Evolutionary conservation across 2,797 vertebrate species (phyloP), one percentile per base, ranked within the genome.

Genomic region (Chloroceryle inda): DNA sequence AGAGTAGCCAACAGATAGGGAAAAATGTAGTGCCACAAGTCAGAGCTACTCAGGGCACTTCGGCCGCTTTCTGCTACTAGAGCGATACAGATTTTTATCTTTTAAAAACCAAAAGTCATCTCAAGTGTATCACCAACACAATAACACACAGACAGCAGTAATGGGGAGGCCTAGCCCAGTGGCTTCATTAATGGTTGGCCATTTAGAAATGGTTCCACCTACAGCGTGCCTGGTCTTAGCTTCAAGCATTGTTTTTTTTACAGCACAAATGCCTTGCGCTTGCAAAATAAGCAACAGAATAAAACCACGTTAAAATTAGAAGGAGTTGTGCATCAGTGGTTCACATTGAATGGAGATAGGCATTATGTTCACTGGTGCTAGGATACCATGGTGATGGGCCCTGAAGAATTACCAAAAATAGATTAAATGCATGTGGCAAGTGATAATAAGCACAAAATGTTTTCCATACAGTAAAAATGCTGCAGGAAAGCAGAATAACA

Each of bases 361-460:
- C 84, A 53, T 91, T 93, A 94, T 96, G 86, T 62, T 94, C 89
- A 23, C 75, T 88, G 84, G 78, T 93, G 94, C 94, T 96, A 95
- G 92, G 94, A 95, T 96, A 97, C 96, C 96, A 96, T 96, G 96
- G 96, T 95, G 96, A 97, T 97, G 92, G 94, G 94, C 92, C 84
- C 91, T 89, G 91, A 97, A 96, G 91, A 95, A 95, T 92, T 93
- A 96, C 96, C 91, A 87, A 96, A 97, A 96, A 97, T 97, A 97
- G 96, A 96, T 96, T 93, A 96, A 96, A 95, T 95, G 92, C 94
- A 97, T 96, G 94, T 95, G 94, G 87, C 88, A 97, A 96, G 96
- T 95, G 95, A 96, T 96, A 97, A 97, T 96, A 92, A 96, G 96
- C 92, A 96, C 92, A 95, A 95, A 96, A 95, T 97, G 91, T 96